Base-by-base conservation (phyloP, 1,140 invertebrate genomes). In the Stegodyphus mimosarum region DNA sequence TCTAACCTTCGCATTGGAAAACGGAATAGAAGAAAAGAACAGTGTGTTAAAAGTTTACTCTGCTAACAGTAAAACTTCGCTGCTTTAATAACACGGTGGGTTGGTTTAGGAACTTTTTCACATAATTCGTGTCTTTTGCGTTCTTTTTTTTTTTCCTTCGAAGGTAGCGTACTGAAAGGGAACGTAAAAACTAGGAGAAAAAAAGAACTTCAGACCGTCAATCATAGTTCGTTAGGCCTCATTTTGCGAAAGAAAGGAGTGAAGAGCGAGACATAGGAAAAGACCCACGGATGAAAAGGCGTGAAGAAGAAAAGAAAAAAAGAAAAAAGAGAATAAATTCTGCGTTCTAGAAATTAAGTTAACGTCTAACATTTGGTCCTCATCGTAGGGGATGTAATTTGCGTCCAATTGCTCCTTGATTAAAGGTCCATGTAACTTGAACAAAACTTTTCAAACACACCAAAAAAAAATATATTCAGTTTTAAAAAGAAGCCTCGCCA, bases 161-260 rank as follows among this genome's bases (percentile, higher is more conserved):
- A 49, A 67, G n/a, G 33, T 69, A 49, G 76, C 69, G 67, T 33
- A 6, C 18, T 49, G 64, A 15, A n/a, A 77, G 33, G 18, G 49
- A 48, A 63, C 18, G 55, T 5, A 72, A 17, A 81, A 63, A 74
- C n/a, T 51, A 17, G 7, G 33, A 60, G 51, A n/a, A 71, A 60
- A 60, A 80, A 70, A 15, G 52, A 60, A 55, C 13, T n/a, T 64
- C 52, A 64, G 55, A n/a, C 53, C 55, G 81, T 84, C 81, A 84
- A 84, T 84, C 81, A 84, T 84, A 84, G 81, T 84, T 84, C 81
- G 81, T 84, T 84, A 84, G 73, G 52, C 60, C 81, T 84, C 66
- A 75, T 75, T 84, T 84, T 76, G 50, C 10, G 66, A 84, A 84
- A 84, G 72, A 69, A 74, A 83, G 50, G 60, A 11, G 60, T 33